These are phyloP conservation scores for Holotrichia oblita DNA, from an alignment of 1,140 invertebrate genomes.

Conservation along the genomic window DNA sequence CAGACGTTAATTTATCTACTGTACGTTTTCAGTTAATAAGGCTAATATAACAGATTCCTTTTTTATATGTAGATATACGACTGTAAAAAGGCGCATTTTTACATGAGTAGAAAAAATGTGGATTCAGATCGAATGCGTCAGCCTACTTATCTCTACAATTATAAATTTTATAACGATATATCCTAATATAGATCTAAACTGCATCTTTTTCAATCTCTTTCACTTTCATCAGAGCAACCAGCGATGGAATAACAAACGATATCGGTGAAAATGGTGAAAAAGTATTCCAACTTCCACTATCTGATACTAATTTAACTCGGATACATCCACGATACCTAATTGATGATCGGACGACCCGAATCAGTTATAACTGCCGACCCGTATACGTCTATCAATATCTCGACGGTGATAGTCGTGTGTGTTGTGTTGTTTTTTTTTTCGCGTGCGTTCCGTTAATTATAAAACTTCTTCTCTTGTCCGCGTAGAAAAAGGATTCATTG, in stretches of 20 bases:
- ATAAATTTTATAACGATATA: too few relatives aligned
- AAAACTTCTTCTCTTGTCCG: neutral
- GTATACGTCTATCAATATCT: constrained; percentile 6
- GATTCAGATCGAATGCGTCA: constrained; percentile 2
- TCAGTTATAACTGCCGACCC: neutral
- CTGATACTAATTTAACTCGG: neutral
- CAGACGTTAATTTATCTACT: constrained; percentile 12
- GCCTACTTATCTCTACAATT: neutral
- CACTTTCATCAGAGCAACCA: neutral
- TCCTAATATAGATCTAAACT: too few relatives aligned
- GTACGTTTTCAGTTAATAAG: constrained; percentile 15
- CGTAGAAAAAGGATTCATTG: neutral
- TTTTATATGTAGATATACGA: neutral
- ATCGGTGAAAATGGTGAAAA: neutral
- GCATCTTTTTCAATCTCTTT: too few relatives aligned
- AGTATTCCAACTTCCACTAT: neutral
- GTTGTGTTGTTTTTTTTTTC: neutral
- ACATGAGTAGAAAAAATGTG: neutral
- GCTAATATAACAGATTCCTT: neutral
- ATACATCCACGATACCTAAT: neutral
- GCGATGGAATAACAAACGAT: neutral
- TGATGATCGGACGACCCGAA: neutral
- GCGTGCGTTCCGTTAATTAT: constrained; percentile 2
- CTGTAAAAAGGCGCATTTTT: neutral
- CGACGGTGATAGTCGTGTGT: neutral